Evolutionary conservation across 2,797 vertebrate species (phyloP).

Genomic region (Smutsia temminckii): DNA sequence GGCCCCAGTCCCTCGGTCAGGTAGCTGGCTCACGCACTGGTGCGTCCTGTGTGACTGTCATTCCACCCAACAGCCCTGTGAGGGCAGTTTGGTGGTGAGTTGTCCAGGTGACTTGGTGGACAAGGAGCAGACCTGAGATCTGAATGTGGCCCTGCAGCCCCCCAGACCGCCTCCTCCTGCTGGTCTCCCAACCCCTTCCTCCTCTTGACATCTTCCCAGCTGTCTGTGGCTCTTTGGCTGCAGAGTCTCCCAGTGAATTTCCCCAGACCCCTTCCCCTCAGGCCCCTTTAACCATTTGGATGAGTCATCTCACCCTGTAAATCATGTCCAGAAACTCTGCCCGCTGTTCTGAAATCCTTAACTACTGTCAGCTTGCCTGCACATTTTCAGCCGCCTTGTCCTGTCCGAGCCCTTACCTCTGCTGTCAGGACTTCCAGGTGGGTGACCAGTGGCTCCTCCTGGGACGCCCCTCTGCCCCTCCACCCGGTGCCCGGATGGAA

Average conservation of each 20-base stretch:
- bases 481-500: accelerated
- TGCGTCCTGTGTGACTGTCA: accelerated
- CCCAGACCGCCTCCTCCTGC: background rate
- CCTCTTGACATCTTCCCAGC: background rate
- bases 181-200: accelerated
- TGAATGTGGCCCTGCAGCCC: accelerated
- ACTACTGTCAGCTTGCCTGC: background rate
- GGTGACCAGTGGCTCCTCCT: accelerated
- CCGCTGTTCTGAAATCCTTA: background rate
- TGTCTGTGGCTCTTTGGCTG: background rate
- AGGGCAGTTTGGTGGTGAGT: accelerated
- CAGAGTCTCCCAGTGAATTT: background rate
- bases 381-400: background rate
- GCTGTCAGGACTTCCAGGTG: accelerated
- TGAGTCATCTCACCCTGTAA: background rate
- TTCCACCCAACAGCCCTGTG: accelerated
- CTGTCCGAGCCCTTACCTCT: too few species aligned
- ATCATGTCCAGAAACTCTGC: background rate
- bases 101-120: too few species aligned
- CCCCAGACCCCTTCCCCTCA: background rate
- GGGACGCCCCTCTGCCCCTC: background rate
- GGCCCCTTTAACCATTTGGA: background rate
- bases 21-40: accelerated
- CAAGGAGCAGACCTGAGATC: too few species aligned
- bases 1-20: accelerated